phyloP scores from a whole-genome alignment of 2,888 invertebrate genomes.

The Lithophane ornitopus region DNA sequence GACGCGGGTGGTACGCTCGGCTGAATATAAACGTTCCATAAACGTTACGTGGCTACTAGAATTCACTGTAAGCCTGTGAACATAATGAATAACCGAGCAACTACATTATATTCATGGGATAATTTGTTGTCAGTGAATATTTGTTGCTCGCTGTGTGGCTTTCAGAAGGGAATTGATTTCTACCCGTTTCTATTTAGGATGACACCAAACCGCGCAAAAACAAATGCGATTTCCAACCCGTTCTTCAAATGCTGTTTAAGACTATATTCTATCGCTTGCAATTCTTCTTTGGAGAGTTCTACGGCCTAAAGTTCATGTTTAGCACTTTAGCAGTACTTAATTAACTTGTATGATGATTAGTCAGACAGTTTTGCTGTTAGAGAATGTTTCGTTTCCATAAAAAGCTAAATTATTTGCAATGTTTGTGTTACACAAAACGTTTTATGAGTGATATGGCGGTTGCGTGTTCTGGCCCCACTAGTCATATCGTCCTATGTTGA shows the following conservation, averaged over 20 bases:
- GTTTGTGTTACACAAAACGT: slow-evolving; percentile 26
- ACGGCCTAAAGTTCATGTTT: neutral
- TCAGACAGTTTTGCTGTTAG: neutral
- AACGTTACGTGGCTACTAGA: slow-evolving; percentile 77
- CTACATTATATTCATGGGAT: slow-evolving; percentile 58
- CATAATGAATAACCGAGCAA: slow-evolving; percentile 65
- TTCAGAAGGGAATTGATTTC: slow-evolving; percentile 5
- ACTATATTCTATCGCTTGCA: neutral
- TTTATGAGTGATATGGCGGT: slow-evolving; percentile 52
- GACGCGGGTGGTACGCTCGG: slow-evolving; percentile 85
- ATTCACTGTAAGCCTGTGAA: slow-evolving; percentile 63
- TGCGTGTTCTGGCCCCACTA: slow-evolving; percentile 55
- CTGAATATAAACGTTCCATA: slow-evolving; percentile 85
- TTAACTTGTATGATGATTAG: neutral
- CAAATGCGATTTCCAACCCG: neutral
- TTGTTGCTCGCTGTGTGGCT: slow-evolving; percentile 34
- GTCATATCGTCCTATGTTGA: slow-evolving; percentile 48
- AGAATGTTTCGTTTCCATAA: slow-evolving; percentile 30
- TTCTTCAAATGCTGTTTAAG: slow-evolving; percentile 11
- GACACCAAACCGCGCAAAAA: neutral
- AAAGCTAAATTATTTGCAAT: slow-evolving; percentile 24
- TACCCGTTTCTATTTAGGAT: neutral
- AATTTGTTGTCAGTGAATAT: slow-evolving; percentile 46
- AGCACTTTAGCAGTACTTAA: neutral
- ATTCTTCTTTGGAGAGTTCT: neutral